A percentile compares a stretch with the other conserved stretches of the same genome.
These are phyloP conservation scores for Python bivittatus DNA, from an alignment of 2,113 vertebrate genomes.

Conservation along the genomic window DNA sequence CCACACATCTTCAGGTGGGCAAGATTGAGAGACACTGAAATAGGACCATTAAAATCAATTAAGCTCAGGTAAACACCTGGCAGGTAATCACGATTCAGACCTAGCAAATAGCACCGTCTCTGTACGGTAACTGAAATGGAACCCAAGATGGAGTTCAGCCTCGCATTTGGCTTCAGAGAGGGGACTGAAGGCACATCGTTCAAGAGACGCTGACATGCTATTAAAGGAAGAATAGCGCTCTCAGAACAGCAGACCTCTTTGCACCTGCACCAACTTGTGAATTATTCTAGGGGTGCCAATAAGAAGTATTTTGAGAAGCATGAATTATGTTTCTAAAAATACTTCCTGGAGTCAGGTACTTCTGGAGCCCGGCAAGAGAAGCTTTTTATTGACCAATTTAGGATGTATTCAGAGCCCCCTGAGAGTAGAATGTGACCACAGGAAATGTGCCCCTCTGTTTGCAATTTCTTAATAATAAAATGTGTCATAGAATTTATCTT, in stretches of 20 bases:
- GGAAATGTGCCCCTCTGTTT: not conserved
- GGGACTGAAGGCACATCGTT: not conserved
- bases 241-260: not conserved
- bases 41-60: not conserved
- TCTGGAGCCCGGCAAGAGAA: not conserved
- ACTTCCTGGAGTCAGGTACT: not conserved
- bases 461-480: not conserved
- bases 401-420: not conserved
- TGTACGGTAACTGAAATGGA: not conserved
- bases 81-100: not conserved
- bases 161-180: not conserved
- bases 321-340: slow-evolving; percentile 3
- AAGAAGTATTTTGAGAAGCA: slow-evolving; percentile 1
- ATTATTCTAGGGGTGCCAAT: not conserved
- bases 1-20: no score
- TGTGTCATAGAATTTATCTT: not conserved
- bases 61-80: not conserved
- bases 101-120: not conserved
- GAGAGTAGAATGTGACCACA: not conserved
- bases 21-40: no score
- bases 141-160: not conserved
- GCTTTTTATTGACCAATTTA: not conserved
- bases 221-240: not conserved
- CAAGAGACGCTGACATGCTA: not conserved
- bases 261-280: not conserved